Conservation (phyloP, 1,140 invertebrate species). For the Heliconius hewitsoni region DNA sequence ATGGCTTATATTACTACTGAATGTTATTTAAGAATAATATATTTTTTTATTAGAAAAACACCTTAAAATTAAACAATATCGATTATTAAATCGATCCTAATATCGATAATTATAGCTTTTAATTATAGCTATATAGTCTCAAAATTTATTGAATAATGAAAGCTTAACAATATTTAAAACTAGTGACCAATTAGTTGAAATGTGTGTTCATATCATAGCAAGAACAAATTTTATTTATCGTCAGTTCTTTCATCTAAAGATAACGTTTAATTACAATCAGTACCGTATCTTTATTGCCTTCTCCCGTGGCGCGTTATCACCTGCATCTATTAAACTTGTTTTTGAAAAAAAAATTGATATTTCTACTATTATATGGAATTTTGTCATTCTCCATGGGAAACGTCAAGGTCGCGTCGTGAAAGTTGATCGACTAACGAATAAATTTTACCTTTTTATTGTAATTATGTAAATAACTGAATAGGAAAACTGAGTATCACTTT, state of each 20-base stretch:
- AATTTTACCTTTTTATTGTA: slow-evolving; percentile 23
- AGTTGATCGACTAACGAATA: slow-evolving; percentile 15
- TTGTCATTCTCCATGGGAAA: slow-evolving; percentile 50
- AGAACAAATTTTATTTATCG: slow-evolving; percentile 40
- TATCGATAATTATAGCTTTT: not conserved
- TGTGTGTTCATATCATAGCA: slow-evolving; percentile 28
- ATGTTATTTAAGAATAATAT: not conserved
- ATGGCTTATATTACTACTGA: not conserved
- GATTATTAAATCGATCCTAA: not conserved
- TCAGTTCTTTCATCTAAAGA: slow-evolving; percentile 45
- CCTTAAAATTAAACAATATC: too few species aligned
- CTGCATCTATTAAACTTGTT: slow-evolving; percentile 50
- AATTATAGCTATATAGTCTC: too few species aligned
- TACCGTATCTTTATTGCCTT: slow-evolving; percentile 57
- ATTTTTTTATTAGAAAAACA: not conserved
- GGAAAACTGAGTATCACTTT: slow-evolving; percentile 28
- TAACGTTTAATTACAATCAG: slow-evolving; percentile 59
- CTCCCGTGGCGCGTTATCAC: slow-evolving; percentile 59
- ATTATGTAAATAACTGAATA: slow-evolving; percentile 25
- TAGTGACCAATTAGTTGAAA: slow-evolving; percentile 31
- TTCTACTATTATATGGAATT: slow-evolving; percentile 47
- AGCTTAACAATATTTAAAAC: slow-evolving; percentile 19
- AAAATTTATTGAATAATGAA: not conserved
- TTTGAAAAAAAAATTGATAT: slow-evolving; percentile 53
- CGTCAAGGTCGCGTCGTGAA: slow-evolving; percentile 24